A percentile compares a stretch with the other conserved stretches of the same genome.
Conservation (phyloP, 1,140 invertebrate genomes). For the Acromyrmex charruanus region DNA sequence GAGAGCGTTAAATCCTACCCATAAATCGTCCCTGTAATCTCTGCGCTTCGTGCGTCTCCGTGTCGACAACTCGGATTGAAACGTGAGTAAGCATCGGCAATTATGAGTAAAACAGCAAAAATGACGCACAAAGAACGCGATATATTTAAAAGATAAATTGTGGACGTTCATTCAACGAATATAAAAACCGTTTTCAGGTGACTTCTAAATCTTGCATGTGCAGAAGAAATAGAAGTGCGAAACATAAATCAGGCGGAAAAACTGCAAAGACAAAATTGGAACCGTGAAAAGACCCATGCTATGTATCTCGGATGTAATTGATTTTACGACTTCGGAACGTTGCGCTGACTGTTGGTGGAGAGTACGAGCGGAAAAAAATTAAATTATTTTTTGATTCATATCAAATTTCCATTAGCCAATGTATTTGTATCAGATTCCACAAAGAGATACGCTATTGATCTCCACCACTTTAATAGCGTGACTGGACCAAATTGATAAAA, state of each 20-base stretch:
- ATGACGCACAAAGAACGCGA: slow-evolving; percentile 10
- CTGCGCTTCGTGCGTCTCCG: slow-evolving; percentile 23
- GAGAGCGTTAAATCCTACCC: slow-evolving; percentile 67
- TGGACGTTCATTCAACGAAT: background rate
- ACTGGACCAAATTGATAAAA: slow-evolving; percentile 41
- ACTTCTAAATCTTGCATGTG: slow-evolving; percentile 9
- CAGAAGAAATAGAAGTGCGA: background rate
- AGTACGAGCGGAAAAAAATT: slow-evolving; percentile 30
- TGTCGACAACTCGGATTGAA: slow-evolving; percentile 31
- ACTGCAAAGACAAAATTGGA: slow-evolving; percentile 37
- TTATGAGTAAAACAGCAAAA: slow-evolving; percentile 44
- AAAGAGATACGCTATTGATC: slow-evolving; percentile 46
- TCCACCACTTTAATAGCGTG: background rate
- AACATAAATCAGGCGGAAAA: slow-evolving; percentile 43
- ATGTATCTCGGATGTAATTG: slow-evolving; percentile 53
- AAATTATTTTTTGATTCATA: slow-evolving; percentile 58
- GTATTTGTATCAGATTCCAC: slow-evolving; percentile 51
- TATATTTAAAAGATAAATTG: slow-evolving; percentile 10
- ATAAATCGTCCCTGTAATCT: slow-evolving; percentile 71
- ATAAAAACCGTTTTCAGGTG: background rate
- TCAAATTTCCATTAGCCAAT: slow-evolving; percentile 57
- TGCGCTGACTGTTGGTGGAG: slow-evolving; percentile 29
- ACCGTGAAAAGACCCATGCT: slow-evolving; percentile 27
- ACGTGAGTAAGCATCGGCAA: slow-evolving; percentile 65
- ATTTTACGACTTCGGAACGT: slow-evolving; percentile 38